Conservation (phyloP, 1,140 invertebrate genomes). For the Lysiphlebus fabarum region DNA sequence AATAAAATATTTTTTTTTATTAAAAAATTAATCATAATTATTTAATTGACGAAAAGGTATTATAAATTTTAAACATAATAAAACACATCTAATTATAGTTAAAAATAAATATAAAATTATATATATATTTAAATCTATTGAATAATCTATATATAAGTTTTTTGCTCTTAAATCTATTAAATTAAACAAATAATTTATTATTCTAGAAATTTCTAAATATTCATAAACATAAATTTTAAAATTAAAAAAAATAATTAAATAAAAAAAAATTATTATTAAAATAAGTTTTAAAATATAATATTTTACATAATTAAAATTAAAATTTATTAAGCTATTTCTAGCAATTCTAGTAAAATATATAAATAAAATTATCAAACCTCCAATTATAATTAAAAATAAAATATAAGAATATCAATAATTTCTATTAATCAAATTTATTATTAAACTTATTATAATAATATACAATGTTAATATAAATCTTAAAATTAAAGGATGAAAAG, state of each 20-base stretch:
- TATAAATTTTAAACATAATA: conserved; percentile 50
- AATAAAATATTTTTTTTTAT: conserved; percentile 49
- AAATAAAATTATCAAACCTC: conserved; percentile 59
- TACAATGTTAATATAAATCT: conserved; percentile 53
- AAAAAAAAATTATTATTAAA: conserved; percentile 14
- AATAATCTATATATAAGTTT: conserved; percentile 10
- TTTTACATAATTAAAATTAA: conserved; percentile 10
- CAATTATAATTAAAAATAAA: conserved; percentile 57
- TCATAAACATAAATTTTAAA: neutral
- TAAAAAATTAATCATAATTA: conserved; percentile 40
- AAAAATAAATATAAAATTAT: conserved; percentile 57
- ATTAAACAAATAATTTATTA: conserved; percentile 14
- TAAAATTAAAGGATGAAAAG: conserved; percentile 50
- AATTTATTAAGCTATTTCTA: conserved; percentile 48
- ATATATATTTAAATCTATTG: conserved; percentile 28
- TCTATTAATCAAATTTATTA: conserved; percentile 41
- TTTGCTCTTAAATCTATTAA: conserved; percentile 2
- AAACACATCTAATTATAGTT: conserved; percentile 51
- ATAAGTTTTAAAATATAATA: conserved; percentile 16
- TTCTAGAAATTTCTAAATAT: neutral
- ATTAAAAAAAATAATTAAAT: neutral
- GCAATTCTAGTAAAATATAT: conserved; percentile 58
- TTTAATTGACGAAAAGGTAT: conserved; percentile 49
- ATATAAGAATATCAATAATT: conserved; percentile 51
- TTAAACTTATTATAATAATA: conserved; percentile 49